phyloP scores from a whole-genome alignment of 2,797 vertebrate species.

The Acropternis orthonyx region DNA sequence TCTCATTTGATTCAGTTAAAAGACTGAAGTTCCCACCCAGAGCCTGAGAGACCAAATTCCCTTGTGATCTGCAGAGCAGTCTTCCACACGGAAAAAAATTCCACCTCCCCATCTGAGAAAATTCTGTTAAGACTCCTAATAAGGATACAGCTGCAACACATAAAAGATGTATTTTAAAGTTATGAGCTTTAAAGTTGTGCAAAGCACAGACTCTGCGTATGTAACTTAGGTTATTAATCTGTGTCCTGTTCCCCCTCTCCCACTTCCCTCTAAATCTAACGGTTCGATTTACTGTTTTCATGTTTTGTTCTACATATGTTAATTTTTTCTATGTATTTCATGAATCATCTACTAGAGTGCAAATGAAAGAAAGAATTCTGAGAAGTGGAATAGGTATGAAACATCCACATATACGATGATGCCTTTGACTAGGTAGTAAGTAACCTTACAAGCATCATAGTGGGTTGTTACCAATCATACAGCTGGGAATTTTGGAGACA shows the following conservation, averaged over 20 bases:
- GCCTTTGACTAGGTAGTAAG: neutral
- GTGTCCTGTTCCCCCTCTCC: neutral
- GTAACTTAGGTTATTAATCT: neutral
- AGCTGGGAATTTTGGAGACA: neutral
- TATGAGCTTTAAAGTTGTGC: neutral
- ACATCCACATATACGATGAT: accelerated
- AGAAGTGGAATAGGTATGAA: neutral
- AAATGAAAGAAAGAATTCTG: neutral
- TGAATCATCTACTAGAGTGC: neutral
- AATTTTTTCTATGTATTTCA: neutral
- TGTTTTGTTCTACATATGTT: neutral
- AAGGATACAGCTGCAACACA: neutral
- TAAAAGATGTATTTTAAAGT: neutral
- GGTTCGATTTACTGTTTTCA: neutral
- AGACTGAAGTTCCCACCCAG: neutral
- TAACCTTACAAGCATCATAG: neutral
- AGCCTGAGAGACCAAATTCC: neutral
- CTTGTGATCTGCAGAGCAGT: neutral
- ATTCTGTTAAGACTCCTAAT: neutral
- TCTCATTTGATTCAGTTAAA: neutral
- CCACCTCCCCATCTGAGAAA: neutral
- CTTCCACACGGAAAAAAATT: neutral
- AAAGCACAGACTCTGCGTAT: neutral
- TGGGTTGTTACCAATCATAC: neutral
- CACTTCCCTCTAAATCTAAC: neutral